Evolutionary conservation across 2,888 invertebrate genomes (phyloP).

Genomic region (Sialis lutaria): DNA sequence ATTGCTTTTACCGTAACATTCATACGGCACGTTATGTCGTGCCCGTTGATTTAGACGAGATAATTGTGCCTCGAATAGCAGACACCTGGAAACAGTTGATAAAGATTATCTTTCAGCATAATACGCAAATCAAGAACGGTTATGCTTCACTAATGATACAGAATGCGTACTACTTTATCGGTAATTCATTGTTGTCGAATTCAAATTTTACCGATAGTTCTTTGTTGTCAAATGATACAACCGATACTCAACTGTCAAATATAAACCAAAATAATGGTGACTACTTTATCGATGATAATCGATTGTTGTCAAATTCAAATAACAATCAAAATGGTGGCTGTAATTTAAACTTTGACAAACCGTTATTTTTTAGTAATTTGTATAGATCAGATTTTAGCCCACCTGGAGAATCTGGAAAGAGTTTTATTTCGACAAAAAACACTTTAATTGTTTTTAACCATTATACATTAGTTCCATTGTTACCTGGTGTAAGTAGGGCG

Average conservation of each 20-base stretch:
- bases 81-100: slow-evolving; percentile 40
- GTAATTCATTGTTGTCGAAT: not conserved
- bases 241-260: too few relatives aligned
- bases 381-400: slow-evolving; percentile 29
- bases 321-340: too few relatives aligned
- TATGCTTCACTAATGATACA: slow-evolving; percentile 40
- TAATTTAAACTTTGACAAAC: slow-evolving; percentile 3
- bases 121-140: slow-evolving; percentile 13
- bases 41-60: slow-evolving; percentile 57
- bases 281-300: not conserved
- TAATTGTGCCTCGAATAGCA: slow-evolving; percentile 44
- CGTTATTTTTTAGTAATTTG: slow-evolving; percentile 14
- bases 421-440: slow-evolving; percentile 45
- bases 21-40: slow-evolving; percentile 42
- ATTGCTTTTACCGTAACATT: slow-evolving; percentile 57
- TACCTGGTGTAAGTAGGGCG: slow-evolving; percentile 30
- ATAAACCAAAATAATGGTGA: slow-evolving; percentile 14
- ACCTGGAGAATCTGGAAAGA: slow-evolving; percentile 49
- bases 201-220: too few relatives aligned
- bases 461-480: slow-evolving; percentile 44
- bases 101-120: slow-evolving; percentile 22
- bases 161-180: slow-evolving; percentile 51
- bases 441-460: slow-evolving; percentile 59
- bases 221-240: too few relatives aligned
- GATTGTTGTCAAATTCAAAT: not conserved